Percentiles rank a stretch among this genome's conserved stretches.
phyloP scores from a whole-genome alignment of 2,797 vertebrate species.

The Spinus pinus region DNA sequence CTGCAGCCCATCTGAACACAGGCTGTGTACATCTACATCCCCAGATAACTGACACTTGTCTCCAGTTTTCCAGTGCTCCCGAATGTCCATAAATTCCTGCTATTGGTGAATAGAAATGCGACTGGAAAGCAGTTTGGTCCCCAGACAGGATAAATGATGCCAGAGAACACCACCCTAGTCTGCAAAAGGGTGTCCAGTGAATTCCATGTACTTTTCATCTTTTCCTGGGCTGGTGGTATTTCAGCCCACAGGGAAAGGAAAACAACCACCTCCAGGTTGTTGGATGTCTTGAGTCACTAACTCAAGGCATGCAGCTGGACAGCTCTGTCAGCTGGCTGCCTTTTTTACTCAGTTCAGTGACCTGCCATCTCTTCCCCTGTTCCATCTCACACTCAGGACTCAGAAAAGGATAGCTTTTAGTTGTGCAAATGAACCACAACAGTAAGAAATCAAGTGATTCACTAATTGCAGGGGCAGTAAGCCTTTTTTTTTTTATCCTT shows the following conservation, averaged over 20 bases:
- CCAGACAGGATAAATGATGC: not conserved
- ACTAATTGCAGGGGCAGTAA: not conserved
- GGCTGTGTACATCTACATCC: not conserved
- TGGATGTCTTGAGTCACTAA: not conserved
- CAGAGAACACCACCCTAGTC: not conserved
- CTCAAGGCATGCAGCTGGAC: not conserved
- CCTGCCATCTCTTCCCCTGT: fast-evolving
- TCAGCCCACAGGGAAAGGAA: not conserved
- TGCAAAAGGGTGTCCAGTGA: not conserved
- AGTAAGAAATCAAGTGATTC: not conserved
- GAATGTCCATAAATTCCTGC: not conserved
- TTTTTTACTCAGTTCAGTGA: not conserved
- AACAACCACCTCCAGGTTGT: not conserved
- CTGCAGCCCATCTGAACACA: not conserved
- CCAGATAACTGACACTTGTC: not conserved
- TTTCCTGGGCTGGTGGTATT: not conserved
- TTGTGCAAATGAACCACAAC: not conserved
- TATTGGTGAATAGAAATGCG: not conserved
- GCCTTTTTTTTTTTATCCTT: not conserved
- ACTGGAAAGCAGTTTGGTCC: not conserved
- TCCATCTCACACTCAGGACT: not conserved
- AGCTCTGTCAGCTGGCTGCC: not conserved
- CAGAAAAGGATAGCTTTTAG: not conserved
- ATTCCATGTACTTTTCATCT: not conserved
- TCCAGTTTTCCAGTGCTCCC: not conserved